Conservation (phyloP, 2,888 invertebrate species). For the Euphydryas editha region DNA sequence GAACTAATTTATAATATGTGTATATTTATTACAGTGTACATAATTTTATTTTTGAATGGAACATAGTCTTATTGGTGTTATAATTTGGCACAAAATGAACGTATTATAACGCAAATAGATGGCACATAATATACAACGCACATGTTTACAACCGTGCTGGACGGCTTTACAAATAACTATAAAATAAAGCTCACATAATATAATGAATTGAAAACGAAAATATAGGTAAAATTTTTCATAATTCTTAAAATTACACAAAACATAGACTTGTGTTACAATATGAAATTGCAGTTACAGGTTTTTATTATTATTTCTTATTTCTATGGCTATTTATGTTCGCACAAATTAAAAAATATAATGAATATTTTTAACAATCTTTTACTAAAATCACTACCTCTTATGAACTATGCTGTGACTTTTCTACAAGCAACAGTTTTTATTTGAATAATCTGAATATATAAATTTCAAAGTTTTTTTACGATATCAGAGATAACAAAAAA, state of each 20-base stretch:
- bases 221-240: background rate
- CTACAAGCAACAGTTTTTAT: too few relatives aligned
- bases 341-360: too few relatives aligned
- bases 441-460: too few relatives aligned
- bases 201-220: background rate
- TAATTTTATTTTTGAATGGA: background rate
- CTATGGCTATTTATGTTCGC: too few relatives aligned
- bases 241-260: background rate
- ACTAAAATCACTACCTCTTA: too few relatives aligned
- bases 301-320: too few relatives aligned
- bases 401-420: too few relatives aligned
- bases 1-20: background rate
- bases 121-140: constrained; percentile 37
- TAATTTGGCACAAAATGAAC: constrained; percentile 43
- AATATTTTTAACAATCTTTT: too few relatives aligned
- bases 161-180: constrained; percentile 41
- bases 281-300: background rate
- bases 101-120: constrained; percentile 32
- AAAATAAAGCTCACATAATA: constrained; percentile 13
- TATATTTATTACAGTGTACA: background rate
- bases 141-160: constrained; percentile 45
- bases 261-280: background rate
- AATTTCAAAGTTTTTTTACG: too few relatives aligned
- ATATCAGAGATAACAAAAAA: too few relatives aligned
- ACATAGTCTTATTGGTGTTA: constrained; percentile 22